Evolutionary conservation across 2,888 invertebrate genomes (phyloP).

Genomic region (Griposia aprilina): DNA sequence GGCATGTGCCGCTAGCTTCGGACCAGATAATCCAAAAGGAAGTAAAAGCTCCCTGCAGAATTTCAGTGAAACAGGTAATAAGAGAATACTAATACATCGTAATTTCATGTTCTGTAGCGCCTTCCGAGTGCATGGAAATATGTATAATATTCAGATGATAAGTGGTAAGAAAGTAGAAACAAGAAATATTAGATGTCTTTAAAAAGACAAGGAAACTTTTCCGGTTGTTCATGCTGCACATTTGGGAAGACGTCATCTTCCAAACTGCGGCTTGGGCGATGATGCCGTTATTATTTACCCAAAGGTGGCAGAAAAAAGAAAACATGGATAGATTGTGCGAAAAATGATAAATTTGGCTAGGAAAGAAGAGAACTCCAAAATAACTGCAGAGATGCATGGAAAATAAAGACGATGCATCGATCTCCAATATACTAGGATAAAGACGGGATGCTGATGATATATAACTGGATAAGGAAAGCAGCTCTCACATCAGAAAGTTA

Average conservation of each 20-base stretch:
- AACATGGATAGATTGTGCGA: background rate
- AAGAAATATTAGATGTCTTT: background rate
- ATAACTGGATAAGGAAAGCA: background rate
- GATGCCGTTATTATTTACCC: no score
- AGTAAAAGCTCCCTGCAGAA: slow-evolving; percentile 33
- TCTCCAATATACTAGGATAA: background rate
- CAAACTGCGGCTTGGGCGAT: background rate
- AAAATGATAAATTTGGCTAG: background rate
- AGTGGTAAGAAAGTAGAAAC: background rate
- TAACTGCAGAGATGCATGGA: background rate
- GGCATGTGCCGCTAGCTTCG: slow-evolving; percentile 38
- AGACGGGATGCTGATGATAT: background rate
- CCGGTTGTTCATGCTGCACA: background rate
- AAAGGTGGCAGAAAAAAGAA: background rate
- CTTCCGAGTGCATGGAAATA: background rate
- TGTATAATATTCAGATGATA: slow-evolving; percentile 23
- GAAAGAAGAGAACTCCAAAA: background rate
- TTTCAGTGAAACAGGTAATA: slow-evolving; percentile 25
- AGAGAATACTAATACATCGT: slow-evolving; percentile 37
- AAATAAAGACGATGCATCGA: background rate
- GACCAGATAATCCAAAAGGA: slow-evolving; percentile 53
- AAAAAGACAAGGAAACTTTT: background rate
- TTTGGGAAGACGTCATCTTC: background rate
- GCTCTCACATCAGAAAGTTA: slow-evolving; percentile 12
- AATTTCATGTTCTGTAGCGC: slow-evolving; percentile 7